These are phyloP conservation scores for Tetragnatha montana DNA, from an alignment of 2,888 invertebrate genomes.

Conservation along the genomic window DNA sequence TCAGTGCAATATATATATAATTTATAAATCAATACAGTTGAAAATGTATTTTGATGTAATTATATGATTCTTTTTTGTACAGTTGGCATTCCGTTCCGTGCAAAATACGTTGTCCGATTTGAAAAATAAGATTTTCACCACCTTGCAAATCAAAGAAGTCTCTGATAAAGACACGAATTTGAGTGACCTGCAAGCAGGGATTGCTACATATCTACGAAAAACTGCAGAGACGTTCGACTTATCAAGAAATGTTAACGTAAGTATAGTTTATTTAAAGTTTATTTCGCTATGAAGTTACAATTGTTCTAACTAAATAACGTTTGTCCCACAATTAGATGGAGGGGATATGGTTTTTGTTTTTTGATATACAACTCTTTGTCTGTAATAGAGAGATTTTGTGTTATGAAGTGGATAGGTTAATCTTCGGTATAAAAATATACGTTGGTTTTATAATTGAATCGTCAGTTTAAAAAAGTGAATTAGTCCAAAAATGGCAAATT, in stretches of 20 bases:
- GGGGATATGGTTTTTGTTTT: too few species aligned
- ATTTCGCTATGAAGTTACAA: too few species aligned
- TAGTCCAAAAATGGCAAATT: too few species aligned
- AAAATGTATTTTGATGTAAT: neutral
- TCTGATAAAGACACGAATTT: conserved; percentile 73
- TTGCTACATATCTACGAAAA: conserved; percentile 82
- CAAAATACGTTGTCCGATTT: conserved; percentile 83
- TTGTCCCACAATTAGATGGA: too few species aligned
- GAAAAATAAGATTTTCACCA: conserved; percentile 83
- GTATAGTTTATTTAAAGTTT: conserved; percentile 47
- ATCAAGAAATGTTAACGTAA: conserved; percentile 78
- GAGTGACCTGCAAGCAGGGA: conserved; percentile 76
- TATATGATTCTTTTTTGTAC: conserved; percentile 73
- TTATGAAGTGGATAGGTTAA: too few species aligned
- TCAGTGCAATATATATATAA: too few species aligned
- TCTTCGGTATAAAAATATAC: too few species aligned
- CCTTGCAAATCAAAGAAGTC: conserved; percentile 78
- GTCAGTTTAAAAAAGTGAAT: too few species aligned
- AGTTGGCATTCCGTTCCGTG: conserved; percentile 86
- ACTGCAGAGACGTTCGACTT: conserved; percentile 83
- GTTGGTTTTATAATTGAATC: too few species aligned
- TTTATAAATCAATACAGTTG: neutral
- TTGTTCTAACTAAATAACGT: too few species aligned
- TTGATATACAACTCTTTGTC: too few species aligned
- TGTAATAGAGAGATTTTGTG: too few species aligned